Evolutionary conservation across 2,888 invertebrate genomes (phyloP), one percentile per base, ranked within the genome.

Genomic region (Andrena camellia): DNA sequence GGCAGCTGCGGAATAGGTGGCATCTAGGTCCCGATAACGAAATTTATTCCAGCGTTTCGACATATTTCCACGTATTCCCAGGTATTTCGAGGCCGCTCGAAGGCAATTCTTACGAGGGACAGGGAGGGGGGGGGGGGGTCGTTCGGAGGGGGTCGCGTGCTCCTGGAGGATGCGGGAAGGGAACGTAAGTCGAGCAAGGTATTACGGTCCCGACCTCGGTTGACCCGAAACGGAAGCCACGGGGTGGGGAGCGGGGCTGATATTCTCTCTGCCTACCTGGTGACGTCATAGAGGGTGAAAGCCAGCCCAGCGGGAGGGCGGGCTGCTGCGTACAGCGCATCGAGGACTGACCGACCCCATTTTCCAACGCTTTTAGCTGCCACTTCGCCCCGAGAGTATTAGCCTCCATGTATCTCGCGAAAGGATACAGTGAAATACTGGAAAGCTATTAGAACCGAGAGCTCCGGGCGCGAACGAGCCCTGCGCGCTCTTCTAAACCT

Each of bases 271-370:
- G 84, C 84, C 78, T 80, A 71, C 69, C 64, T 63, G 33, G 67
- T 86, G 86, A 86, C 85, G 82, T 82, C 85, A 84, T 64, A 59
- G 60, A n/a, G 57, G 8, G 59, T 29, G 31, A 29, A 57, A 54
- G 54, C 10, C 4, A 7, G 69, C 35, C 35, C 7, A 31, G 29
- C 48, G 31, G 6, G 29, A 29, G 35, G 10, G 60, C 31, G 50
- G 72, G 59, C 31, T 29, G 59, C 71, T 62, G 71, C 69, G 77
- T 83, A 81, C 71, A 85, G 60, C 75, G 66, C 70, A 85, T 75
- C 62, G 78, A 85, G 67, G 68, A 74, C 76, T 71, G 75, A 81
- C 86, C 79, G 77, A 77, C 78, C 78, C 81, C 79, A 79, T 83
- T 88, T 83, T 63, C 79, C 60, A 23, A 29, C 71, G 69, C 80